phyloP scores from a whole-genome alignment of 1,140 invertebrate genomes.

The Nylanderia fulva region DNA sequence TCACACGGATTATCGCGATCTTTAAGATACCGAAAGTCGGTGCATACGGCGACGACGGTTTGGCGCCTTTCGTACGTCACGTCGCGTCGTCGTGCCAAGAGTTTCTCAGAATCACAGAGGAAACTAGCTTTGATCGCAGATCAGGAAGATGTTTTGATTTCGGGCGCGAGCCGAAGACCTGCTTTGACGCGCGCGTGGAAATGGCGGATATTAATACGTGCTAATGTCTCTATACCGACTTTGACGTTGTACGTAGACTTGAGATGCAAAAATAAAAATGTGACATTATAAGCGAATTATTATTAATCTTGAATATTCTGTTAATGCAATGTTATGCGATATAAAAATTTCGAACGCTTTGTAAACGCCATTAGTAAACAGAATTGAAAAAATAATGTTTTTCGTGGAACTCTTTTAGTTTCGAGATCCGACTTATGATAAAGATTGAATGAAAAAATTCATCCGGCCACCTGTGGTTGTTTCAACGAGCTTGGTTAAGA shows the following conservation, averaged over 20 bases:
- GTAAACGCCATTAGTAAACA: neutral
- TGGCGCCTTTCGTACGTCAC: constrained; percentile 14
- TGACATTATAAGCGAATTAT: neutral
- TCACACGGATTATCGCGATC: constrained; percentile 16
- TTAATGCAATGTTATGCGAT: neutral
- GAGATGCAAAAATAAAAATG: neutral
- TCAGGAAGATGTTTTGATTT: constrained; percentile 65
- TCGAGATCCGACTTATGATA: neutral
- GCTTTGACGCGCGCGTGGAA: constrained; percentile 12
- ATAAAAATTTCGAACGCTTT: neutral
- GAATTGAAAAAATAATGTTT: constrained; percentile 5
- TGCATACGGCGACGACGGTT: neutral
- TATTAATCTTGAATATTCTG: neutral
- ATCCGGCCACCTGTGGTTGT: constrained; percentile 18
- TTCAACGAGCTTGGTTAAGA: constrained; percentile 40
- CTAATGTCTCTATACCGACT: constrained; percentile 21
- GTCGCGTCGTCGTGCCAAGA: constrained; percentile 59
- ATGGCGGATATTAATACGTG: constrained; percentile 40
- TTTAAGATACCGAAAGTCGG: neutral
- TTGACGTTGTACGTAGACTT: neutral
- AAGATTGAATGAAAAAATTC: neutral
- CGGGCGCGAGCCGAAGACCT: constrained; percentile 39
- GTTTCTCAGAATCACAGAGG: constrained; percentile 59
- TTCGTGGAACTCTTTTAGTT: neutral
- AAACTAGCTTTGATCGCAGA: constrained; percentile 63